Base-by-base conservation (phyloP, 2,113 vertebrate species). In the Panthera tigris region DNA sequence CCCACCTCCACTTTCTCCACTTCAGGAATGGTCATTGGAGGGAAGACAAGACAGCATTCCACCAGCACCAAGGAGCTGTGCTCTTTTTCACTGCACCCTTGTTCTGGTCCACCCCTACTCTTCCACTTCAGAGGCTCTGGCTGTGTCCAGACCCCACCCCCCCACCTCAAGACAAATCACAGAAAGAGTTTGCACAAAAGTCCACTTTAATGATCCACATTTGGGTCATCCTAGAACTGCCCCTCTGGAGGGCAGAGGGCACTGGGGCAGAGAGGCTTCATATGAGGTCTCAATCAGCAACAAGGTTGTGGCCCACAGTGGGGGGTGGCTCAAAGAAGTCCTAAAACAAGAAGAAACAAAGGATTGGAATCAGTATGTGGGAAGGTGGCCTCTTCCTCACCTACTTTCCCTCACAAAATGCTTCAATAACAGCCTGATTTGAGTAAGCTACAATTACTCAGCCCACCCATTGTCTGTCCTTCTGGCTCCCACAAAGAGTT, bases 321-420 rank as follows among this genome's bases (percentile, higher is more conserved):
- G 99, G 99, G 89, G 99, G 99, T 45, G 98, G 97, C 98, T 99
- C 98, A 57, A 99, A 99, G 99, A 99, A 99, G 14, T 98, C 99
- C 99, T 99, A 98, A 80, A 98, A 98, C 15, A 96, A 95, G 86
- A 84, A 76, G 48, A 82, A 96, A 93, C 27, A 80, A 81, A 65
- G 50, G 15, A 89, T 36, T 76, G 11, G 65, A 89, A 65, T 92
- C 21, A 79, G 63, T 21, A 31, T 50, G 14, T 73, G 52, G 79
- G 33, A 27, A 57, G 25, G 36, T 29, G 13, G 36, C 57, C 27
- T 61, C 36, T 80, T 15, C 13, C 52, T 81, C 65, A 27, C 25
- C 33, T 79, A n/a, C 11, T 4, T 9, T 50, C 13, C 52, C 68
- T 84, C 74, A 21, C n/a, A 29, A 76, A 45, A n/a, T 83, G 31